These are phyloP conservation scores for Clarias fuscus DNA, from an alignment of 2,797 vertebrate species.

Conservation along the genomic window DNA sequence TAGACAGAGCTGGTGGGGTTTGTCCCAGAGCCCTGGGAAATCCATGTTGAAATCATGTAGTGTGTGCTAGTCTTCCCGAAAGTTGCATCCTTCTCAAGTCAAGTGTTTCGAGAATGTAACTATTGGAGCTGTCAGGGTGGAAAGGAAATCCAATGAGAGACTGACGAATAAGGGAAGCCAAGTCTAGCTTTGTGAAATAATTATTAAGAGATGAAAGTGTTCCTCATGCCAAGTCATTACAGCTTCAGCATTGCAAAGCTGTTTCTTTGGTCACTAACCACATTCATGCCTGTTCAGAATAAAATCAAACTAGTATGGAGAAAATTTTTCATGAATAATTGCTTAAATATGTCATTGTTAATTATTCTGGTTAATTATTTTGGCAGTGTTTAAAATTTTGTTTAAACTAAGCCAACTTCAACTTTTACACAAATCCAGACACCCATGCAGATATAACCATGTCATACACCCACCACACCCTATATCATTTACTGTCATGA, in stretches of 20 bases:
- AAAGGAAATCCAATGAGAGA: not conserved
- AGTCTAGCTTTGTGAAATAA: not conserved
- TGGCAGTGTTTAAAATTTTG: not conserved
- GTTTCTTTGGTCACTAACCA: not conserved
- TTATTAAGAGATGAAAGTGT: slow-evolving; percentile 1
- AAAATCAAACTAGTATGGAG: not conserved
- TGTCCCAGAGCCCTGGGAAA: slow-evolving; percentile 13
- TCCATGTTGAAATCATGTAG: not conserved
- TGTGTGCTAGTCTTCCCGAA: not conserved
- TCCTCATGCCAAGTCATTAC: not conserved
- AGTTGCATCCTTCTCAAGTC: not conserved
- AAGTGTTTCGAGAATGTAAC: not conserved
- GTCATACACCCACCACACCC: not conserved
- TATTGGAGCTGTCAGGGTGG: not conserved
- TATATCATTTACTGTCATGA: not conserved
- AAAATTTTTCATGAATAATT: not conserved
- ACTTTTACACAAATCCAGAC: not conserved
- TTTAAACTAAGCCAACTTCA: not conserved
- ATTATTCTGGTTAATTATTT: not conserved
- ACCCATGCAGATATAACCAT: not conserved
- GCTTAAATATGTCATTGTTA: not conserved
- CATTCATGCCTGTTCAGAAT: not conserved
- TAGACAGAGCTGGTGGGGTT: not conserved
- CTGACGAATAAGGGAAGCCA: not conserved
- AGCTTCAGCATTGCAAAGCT: not conserved